These are phyloP conservation scores for Caenorhabditis plicata DNA, from an alignment of 2,888 invertebrate genomes.

Conservation along the genomic window DNA sequence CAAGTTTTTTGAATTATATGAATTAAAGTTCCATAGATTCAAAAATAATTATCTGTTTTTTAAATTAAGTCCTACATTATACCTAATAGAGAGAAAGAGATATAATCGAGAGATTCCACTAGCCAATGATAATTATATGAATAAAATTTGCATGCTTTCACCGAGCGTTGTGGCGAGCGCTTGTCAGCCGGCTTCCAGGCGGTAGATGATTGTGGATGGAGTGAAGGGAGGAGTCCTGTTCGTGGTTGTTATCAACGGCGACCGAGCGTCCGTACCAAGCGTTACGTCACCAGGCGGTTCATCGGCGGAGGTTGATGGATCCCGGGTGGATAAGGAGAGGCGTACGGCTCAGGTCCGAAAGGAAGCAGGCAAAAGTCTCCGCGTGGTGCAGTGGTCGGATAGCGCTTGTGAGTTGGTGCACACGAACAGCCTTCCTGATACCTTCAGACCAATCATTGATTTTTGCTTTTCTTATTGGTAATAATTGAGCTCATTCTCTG, in stretches of 20 bases:
- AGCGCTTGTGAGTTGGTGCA: constrained; percentile 27
- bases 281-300: constrained; percentile 39
- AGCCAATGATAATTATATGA: too few relatives aligned
- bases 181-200: constrained; percentile 45
- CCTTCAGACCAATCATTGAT: constrained; percentile 29
- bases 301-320: constrained; percentile 20
- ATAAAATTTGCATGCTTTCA: too few relatives aligned
- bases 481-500: too few relatives aligned
- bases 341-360: constrained; percentile 54
- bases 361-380: constrained; percentile 54
- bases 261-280: constrained; percentile 47
- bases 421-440: constrained; percentile 25
- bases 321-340: constrained; percentile 47
- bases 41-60: too few relatives aligned
- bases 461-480: too few relatives aligned
- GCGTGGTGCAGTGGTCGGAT: constrained; percentile 51
- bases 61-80: too few relatives aligned
- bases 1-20: too few relatives aligned
- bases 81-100: too few relatives aligned
- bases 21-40: too few relatives aligned
- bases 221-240: constrained; percentile 39
- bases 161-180: constrained; percentile 38
- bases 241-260: constrained; percentile 26
- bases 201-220: constrained; percentile 39
- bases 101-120: too few relatives aligned